Evolutionary conservation across 2,888 invertebrate genomes (phyloP).

Genomic region (Orchesellides sinensis): DNA sequence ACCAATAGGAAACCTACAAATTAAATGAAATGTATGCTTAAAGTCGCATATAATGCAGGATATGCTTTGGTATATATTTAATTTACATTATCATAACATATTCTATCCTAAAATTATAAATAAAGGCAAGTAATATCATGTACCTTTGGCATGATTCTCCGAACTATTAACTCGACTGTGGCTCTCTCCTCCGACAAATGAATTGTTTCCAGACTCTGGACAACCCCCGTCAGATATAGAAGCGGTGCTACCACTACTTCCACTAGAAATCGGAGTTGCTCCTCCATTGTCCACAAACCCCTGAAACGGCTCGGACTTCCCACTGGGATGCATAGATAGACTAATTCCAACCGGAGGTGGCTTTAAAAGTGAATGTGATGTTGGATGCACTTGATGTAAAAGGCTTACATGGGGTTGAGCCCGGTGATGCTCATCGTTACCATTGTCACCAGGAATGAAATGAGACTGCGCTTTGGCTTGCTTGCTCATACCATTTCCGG

Average conservation of each 20-base stretch:
- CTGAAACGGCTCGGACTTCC: conserved; percentile 38
- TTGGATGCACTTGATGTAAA: conserved; percentile 53
- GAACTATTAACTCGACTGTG: conserved; percentile 33
- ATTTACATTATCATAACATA: background rate
- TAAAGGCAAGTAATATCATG: background rate
- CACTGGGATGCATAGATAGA: conserved; percentile 13
- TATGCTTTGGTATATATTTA: background rate
- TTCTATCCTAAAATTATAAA: background rate
- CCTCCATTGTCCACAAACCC: conserved; percentile 38
- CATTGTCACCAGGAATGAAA: conserved; percentile 31
- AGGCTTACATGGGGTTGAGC: conserved; percentile 42
- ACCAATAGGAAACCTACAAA: conserved; percentile 25
- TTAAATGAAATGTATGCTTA: background rate
- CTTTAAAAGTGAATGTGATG: conserved; percentile 41
- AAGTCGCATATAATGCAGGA: background rate
- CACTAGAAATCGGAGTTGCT: conserved; percentile 43
- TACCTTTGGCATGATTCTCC: conserved; percentile 46
- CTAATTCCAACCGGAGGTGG: conserved; percentile 44
- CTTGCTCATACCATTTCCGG: conserved; percentile 26
- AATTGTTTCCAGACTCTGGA: conserved; percentile 24
- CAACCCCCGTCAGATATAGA: conserved; percentile 28
- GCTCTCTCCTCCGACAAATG: conserved; percentile 17
- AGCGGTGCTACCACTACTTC: conserved; percentile 46
- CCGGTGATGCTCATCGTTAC: conserved; percentile 50
- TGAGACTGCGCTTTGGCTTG: conserved; percentile 48